Base-by-base conservation (phyloP, 2,888 invertebrate species). In the Xylocampa areola region DNA sequence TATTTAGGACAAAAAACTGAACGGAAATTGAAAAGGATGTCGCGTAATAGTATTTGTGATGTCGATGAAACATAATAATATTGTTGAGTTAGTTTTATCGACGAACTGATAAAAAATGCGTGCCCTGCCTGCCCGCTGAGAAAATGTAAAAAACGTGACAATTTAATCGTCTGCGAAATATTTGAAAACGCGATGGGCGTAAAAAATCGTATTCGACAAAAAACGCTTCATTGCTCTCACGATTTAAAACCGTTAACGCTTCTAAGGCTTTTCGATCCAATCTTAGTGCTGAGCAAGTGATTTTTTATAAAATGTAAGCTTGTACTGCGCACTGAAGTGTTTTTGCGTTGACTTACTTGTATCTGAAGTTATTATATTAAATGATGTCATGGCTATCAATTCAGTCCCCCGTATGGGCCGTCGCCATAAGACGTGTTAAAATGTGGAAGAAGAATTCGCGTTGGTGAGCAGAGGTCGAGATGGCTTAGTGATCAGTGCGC, bases 21-120 rank as follows among this genome's bases (percentile, higher is more conserved):
- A 52, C 68, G 58, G 55, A 59, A 68, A 68, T 68, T 53, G 68
- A 52, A 68, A 68, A 59, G 52, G 53, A 67, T 54, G 51, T 62
- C 48, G 47, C 21, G 36, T 48, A 57, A 57, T 61, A 44, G 25
- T 61, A 54, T 62, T 62, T 51, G 53, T 19, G 44, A 57, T 45
- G 44, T 37, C 37, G 21, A 36, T n/a, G 25, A 60, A 41, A 61
- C 39, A 30, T 23, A 35, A 45, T 45, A 23, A 35, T 45, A 44
- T 36, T 41, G 49, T 49, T 14, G 33, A 49, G 37, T 43, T 40
- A 23, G 30, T 44, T 44, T 33, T 11, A 21, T 57, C 43, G n/a
- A 25, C n/a, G 10, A 23, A 55, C n/a, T 51, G 7, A 57, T n/a
- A 44, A 44, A 57, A 51, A 57, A 25, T 11, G 2, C 10, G 13